Base-by-base conservation (phyloP, 2,888 invertebrate species). In the Branchellion lobata region DNA sequence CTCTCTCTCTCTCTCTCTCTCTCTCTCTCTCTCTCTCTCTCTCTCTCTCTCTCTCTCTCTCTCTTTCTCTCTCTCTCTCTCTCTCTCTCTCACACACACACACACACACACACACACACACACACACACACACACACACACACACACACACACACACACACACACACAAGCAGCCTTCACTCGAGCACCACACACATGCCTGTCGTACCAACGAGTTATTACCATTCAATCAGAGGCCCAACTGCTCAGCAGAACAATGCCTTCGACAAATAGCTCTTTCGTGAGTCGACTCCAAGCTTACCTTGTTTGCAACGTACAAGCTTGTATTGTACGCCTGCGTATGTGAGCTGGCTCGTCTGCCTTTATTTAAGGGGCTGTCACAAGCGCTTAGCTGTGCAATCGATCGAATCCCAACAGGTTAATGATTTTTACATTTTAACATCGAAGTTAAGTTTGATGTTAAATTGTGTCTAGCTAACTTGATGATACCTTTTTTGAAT, bases 331-430 rank as follows among this genome's bases (percentile, higher is more conserved):
- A 57, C 61, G 61, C 24, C n/a, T 57, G 61, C 24, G 61, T 57
- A n/a, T 57, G 61, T 24, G 3, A 8, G 61, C 40, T 40, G 61
- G n/a, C 21, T 5, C 61, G 21, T 24, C 61, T 3, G 24, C 61
- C 24, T 57, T 5, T 57, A 57, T 57, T 57, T 57, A 57, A 57
- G 24, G n/a, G 61, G n/a, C 61, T 18, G 61, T 57, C 61, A 5
- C 61, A 14, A 47, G 47, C n/a, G 61, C 61, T 5, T 24, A 57
- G 61, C 61, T 57, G 24, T 18, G 61, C 5, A n/a, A 57, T 57
- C 61, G 61, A 57, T 57, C 61, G 61, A 57, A 57, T 57, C 61
- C 21, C 61, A n/a, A 57, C 61, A 57, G 61, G 61, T 57, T 57
- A 14, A 5, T 24, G 21, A 18, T 57, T 18, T 47, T 47, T 47